phyloP scores from a whole-genome alignment of 2,113 vertebrate species.

The Sula dactylatra region DNA sequence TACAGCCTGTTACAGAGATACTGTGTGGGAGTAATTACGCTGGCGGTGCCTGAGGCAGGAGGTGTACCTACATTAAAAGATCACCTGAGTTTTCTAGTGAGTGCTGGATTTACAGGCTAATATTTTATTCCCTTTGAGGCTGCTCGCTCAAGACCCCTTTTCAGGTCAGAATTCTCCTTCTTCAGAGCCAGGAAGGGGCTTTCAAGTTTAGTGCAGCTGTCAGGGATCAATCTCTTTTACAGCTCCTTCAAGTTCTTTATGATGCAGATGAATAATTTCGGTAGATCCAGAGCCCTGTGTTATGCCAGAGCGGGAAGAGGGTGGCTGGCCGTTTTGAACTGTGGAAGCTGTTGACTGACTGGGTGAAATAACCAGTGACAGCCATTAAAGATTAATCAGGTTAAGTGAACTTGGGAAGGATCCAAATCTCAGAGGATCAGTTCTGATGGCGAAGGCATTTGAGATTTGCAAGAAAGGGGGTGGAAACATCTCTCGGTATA shows the following conservation, averaged over 20 bases:
- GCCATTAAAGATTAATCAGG: slow-evolving; percentile 35
- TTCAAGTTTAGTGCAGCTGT: slow-evolving; percentile 53
- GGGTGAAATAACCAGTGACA: slow-evolving; percentile 8
- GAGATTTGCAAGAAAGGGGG: not conserved
- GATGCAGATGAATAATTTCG: slow-evolving; percentile 49
- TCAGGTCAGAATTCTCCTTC: slow-evolving; percentile 49
- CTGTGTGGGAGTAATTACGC: not conserved
- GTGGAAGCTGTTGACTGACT: slow-evolving; percentile 2
- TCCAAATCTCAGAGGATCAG: not conserved
- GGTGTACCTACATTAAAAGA: slow-evolving; percentile 54
- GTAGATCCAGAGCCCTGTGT: not conserved
- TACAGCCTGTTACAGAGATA: not conserved
- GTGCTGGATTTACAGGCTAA: slow-evolving; percentile 43
- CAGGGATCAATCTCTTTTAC: slow-evolving; percentile 42
- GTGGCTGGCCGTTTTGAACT: slow-evolving; percentile 29
- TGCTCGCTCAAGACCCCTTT: slow-evolving; percentile 30
- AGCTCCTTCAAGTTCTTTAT: slow-evolving; percentile 60
- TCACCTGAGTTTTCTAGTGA: slow-evolving; percentile 46
- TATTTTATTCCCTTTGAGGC: slow-evolving; percentile 62
- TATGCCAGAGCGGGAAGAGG: not conserved
- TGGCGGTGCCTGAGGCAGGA: slow-evolving; percentile 17
- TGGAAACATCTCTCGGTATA: not conserved
- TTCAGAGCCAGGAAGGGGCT: slow-evolving; percentile 50
- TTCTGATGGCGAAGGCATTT: not conserved
- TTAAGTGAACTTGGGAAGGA: slow-evolving; percentile 27